Conservation (phyloP, 2,888 invertebrate genomes). For the Phengaris arion region DNA sequence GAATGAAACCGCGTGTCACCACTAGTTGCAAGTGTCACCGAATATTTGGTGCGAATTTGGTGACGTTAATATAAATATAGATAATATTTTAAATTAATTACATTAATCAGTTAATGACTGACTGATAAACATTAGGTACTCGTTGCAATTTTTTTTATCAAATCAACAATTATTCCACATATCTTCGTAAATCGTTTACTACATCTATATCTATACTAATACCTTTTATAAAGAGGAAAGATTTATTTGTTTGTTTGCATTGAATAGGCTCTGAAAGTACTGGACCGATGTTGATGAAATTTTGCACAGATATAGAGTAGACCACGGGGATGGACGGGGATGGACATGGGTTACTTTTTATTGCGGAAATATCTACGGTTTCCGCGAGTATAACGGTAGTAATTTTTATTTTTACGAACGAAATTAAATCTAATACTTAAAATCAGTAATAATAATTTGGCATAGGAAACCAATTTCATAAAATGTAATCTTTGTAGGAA, state of each 20-base stretch:
- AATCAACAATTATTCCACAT: not conserved
- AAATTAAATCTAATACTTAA: not conserved
- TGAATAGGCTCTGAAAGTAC: no score
- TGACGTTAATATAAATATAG: not conserved
- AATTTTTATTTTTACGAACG: no score
- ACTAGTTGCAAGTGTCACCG: not conserved
- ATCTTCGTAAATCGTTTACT: not conserved
- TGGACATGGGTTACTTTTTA: no score
- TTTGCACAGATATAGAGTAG: no score
- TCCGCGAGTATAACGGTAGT: no score
- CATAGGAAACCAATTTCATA: not conserved
- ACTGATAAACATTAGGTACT: not conserved
- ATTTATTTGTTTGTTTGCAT: no score
- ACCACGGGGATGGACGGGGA: no score
- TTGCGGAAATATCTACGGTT: no score
- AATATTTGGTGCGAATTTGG: not conserved
- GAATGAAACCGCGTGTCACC: not conserved
- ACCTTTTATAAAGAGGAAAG: no score
- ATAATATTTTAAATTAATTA: not conserved
- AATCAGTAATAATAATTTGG: not conserved
- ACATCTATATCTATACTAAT: no score
- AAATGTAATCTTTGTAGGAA: not conserved
- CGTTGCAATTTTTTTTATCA: not conserved
- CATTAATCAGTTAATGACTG: slow-evolving; percentile 2
- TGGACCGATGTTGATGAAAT: no score